Percentiles rank a stretch among this genome's conserved stretches.
phyloP scores from a whole-genome alignment of 2,797 vertebrate species.

The Chelidonichthys spinosus region DNA sequence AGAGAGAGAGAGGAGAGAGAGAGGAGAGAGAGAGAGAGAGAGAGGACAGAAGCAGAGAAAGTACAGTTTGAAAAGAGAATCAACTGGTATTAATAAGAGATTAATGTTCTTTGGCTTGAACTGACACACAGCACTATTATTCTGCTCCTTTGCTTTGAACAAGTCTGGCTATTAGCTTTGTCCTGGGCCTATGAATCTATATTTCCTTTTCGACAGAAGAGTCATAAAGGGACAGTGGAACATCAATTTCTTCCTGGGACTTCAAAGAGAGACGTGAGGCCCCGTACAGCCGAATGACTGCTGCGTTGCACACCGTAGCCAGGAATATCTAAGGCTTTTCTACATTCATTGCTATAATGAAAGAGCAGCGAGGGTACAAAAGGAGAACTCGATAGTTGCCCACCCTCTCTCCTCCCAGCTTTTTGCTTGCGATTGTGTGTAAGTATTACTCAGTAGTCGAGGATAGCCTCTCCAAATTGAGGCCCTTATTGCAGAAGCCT shows the following conservation, averaged over 20 bases:
- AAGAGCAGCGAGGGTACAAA: constrained; percentile 75
- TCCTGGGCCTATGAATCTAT: constrained; percentile 74
- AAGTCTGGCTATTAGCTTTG: constrained; percentile 73
- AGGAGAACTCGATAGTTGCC: constrained; percentile 70
- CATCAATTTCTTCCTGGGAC: constrained; percentile 79
- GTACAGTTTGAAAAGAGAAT: constrained; percentile 74
- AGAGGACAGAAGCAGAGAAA: constrained; percentile 54
- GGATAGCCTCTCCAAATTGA: constrained; percentile 69
- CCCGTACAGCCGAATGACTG: constrained; percentile 65
- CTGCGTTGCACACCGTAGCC: constrained; percentile 64
- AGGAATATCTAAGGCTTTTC: constrained; percentile 75
- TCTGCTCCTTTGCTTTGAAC: constrained; percentile 67
- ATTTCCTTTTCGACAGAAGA: constrained; percentile 75
- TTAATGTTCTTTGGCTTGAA: constrained; percentile 76
- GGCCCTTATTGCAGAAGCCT: constrained; percentile 67
- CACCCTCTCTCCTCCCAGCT: constrained; percentile 74
- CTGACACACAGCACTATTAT: constrained; percentile 70
- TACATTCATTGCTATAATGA: constrained; percentile 81
- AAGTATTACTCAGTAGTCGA: constrained; percentile 73
- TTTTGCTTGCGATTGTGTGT: constrained; percentile 73
- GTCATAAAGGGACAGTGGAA: constrained; percentile 78
- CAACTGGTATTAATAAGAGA: constrained; percentile 80
- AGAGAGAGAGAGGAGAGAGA: neutral
- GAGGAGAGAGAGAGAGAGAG: constrained; percentile 2
- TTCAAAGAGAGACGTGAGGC: constrained; percentile 74